Percentiles rank a stretch among this genome's conserved stretches.
Conservation (phyloP, 2,888 invertebrate genomes). For the Hydrotaea diabolus region DNA sequence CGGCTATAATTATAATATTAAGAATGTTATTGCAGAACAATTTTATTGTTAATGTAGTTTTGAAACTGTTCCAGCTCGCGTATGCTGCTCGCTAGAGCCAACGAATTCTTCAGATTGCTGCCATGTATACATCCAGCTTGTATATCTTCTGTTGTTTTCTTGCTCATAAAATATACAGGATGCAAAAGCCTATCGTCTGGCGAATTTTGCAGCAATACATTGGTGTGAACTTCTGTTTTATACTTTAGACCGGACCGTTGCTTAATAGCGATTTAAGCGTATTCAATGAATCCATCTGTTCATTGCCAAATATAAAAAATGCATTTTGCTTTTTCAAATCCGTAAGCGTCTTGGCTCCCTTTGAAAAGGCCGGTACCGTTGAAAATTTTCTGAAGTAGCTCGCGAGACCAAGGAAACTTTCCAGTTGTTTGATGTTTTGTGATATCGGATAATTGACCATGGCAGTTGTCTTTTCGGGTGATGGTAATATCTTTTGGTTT, state of each 20-base stretch:
- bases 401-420: conserved; percentile 72
- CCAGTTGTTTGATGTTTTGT: conserved; percentile 69
- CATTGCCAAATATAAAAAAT: conserved; percentile 61
- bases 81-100: no score
- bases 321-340: conserved; percentile 62
- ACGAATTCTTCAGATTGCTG: no score
- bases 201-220: conserved; percentile 60
- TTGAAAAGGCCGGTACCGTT: conserved; percentile 68
- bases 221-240: conserved; percentile 63
- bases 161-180: conserved; percentile 64
- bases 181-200: conserved; percentile 56
- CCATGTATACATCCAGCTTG: conserved; percentile 61
- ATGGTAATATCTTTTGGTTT: conserved; percentile 67
- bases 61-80: no score
- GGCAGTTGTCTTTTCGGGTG: conserved; percentile 70
- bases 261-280: conserved; percentile 58
- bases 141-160: conserved; percentile 51
- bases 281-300: conserved; percentile 68
- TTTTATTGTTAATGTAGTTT: no score
- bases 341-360: conserved; percentile 68
- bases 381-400: conserved; percentile 72
- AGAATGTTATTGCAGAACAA: no score
- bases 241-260: conserved; percentile 55
- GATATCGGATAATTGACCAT: conserved; percentile 70
- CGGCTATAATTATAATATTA: no score